These are phyloP conservation scores for Mustela erminea DNA, from an alignment of 2,797 vertebrate species.

Conservation along the genomic window DNA sequence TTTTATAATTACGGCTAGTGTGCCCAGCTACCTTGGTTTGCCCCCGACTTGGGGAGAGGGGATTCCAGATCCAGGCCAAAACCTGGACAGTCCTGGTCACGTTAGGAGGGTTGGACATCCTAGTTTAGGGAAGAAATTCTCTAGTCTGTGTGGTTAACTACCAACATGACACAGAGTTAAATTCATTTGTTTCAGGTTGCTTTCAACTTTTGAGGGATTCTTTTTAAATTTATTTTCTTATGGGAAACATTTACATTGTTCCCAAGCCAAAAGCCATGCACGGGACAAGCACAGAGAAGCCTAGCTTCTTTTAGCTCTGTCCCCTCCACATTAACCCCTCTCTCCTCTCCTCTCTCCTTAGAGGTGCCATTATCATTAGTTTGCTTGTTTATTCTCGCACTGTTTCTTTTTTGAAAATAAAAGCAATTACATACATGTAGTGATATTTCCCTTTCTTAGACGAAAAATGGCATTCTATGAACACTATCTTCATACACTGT, in stretches of 20 bases:
- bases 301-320: not conserved
- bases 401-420: conserved; percentile 38
- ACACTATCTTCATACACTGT: not conserved
- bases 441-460: not conserved
- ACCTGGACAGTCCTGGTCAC: not conserved
- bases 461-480: not conserved
- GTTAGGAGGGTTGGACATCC: not conserved
- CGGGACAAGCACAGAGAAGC: not conserved
- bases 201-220: not conserved
- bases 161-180: not conserved
- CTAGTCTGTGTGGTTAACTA: not conserved
- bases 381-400: not conserved
- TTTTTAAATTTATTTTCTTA: not conserved
- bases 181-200: not conserved
- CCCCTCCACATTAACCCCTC: not conserved
- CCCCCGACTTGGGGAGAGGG: not conserved
- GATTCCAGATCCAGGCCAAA: not conserved
- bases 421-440: not conserved
- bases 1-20: not conserved
- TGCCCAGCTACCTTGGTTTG: not conserved
- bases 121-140: not conserved
- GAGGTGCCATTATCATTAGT: not conserved
- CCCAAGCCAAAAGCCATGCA: not conserved
- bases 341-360: not conserved
- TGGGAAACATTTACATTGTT: not conserved